These are phyloP conservation scores for Chymomyza costata DNA, from an alignment of 1,140 invertebrate genomes.

Conservation along the genomic window DNA sequence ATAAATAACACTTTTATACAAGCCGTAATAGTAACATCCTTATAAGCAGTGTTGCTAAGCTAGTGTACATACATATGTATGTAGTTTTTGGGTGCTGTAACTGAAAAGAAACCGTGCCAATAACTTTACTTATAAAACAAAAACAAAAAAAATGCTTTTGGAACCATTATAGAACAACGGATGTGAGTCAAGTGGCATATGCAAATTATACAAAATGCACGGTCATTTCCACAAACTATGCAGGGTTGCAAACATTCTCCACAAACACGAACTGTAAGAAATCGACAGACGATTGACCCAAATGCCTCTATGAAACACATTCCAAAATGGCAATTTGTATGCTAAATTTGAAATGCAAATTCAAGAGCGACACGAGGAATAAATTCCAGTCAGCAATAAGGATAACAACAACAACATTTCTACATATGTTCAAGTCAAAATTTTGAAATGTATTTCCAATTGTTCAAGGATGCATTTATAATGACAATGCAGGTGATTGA, in stretches of 20 bases:
- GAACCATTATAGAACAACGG: slow-evolving; percentile 23
- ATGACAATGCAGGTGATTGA: no score
- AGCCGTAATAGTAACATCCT: no score
- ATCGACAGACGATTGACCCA: slow-evolving; percentile 60
- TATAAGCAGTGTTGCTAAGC: no score
- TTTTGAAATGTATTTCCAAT: slow-evolving; percentile 30
- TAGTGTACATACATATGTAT: no score
- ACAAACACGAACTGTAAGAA: slow-evolving; percentile 21
- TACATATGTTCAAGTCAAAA: slow-evolving; percentile 28
- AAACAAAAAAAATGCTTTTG: no score
- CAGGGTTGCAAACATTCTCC: no score
- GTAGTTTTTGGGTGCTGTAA: no score
- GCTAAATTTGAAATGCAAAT: slow-evolving; percentile 63
- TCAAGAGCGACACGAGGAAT: slow-evolving; percentile 44
- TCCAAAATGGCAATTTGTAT: slow-evolving; percentile 60
- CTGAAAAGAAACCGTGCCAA: no score
- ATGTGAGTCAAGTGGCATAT: slow-evolving; percentile 40
- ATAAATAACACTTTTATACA: no score
- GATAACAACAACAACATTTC: slow-evolving; percentile 21
- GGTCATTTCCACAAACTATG: slow-evolving; percentile 37
- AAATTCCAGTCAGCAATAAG: slow-evolving; percentile 40
- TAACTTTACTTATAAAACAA: no score
- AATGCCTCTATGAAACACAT: slow-evolving; percentile 31
- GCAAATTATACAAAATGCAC: slow-evolving; percentile 46
- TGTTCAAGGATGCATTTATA: slow-evolving; percentile 18